These are phyloP conservation scores for Vidua chalybeata DNA, from an alignment of 2,113 vertebrate species.

Conservation along the genomic window DNA sequence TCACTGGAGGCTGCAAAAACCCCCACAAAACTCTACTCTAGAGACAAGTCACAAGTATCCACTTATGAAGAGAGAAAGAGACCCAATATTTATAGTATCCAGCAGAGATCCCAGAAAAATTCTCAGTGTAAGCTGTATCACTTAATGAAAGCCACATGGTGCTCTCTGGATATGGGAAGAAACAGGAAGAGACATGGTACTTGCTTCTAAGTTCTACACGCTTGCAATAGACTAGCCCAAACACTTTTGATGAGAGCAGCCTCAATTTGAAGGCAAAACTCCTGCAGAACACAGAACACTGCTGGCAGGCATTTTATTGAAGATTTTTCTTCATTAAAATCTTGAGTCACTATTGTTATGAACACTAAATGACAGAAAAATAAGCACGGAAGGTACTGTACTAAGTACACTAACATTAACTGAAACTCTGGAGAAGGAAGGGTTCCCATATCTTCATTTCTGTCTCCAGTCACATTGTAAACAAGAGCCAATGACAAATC, in stretches of 20 bases:
- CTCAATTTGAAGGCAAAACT: background rate
- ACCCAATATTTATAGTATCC: background rate
- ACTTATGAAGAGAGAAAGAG: background rate
- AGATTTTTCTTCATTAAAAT: constrained; percentile 89
- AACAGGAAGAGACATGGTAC: background rate
- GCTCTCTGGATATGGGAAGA: background rate
- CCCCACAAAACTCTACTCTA: background rate
- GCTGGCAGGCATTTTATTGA: constrained; percentile 87
- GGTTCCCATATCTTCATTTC: background rate
- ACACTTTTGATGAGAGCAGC: background rate
- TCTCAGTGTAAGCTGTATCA: background rate
- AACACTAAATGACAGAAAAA: constrained; percentile 85
- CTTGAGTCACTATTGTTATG: constrained; percentile 86
- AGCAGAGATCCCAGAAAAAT: background rate
- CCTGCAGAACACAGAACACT: constrained; percentile 81
- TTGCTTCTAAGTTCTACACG: background rate
- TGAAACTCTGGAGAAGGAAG: background rate
- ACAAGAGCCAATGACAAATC: background rate
- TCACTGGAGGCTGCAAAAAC: background rate
- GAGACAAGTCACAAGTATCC: background rate
- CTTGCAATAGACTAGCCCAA: background rate
- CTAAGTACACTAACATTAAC: background rate
- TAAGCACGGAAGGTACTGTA: constrained; percentile 87
- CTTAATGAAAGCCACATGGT: background rate
- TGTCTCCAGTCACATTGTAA: background rate